Evolutionary conservation across 1,140 invertebrate genomes (phyloP), one percentile per base, ranked within the genome.

Genomic region (Diprion similis): DNA sequence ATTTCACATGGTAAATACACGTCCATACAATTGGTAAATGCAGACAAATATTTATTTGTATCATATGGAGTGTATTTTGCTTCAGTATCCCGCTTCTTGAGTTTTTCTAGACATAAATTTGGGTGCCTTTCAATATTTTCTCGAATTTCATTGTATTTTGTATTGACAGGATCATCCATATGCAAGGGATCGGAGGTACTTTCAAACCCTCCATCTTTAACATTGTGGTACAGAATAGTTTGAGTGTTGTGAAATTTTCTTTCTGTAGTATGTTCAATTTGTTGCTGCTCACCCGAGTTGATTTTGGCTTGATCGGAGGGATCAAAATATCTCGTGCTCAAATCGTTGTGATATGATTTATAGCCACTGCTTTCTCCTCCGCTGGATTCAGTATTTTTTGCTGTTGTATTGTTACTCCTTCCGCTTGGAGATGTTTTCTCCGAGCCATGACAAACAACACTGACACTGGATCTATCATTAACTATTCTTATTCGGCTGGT

Each of bases 291-390:
- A 15, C 1, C 8, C 13, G 59, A 64, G 13, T 15, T 15, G 4
- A 15, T 15, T 64, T 64, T 64, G 13, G 17, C 59, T 15, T 64
- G 13, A 15, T 64, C 59, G 17, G 13, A 15, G 59, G 1, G 59
- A 15, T 64, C 59, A 15, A 64, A 15, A 64, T 64, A 4, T 18
- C 18, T 68, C 37, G 4, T 68, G 11, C 15, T 4, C 19, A 19
- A 68, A 45, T 68, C 17, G 37, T 68, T 68, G 37, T 68, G 17
- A 13, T 15, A 45, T 13, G 66, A 68, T 45, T 68, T 68, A 9
- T 68, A 68, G 11, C 66, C 66, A n/a, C 66, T 68, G 37, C 66
- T 68, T 19, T 68, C 66, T 11, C 66, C 66, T 11, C 18, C 66
- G 66, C 66, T 68, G 11, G 66, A 68, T 68, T 68, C 66, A 11